Conservation (phyloP, 2,113 vertebrate genomes). For the Acinonyx jubatus region DNA sequence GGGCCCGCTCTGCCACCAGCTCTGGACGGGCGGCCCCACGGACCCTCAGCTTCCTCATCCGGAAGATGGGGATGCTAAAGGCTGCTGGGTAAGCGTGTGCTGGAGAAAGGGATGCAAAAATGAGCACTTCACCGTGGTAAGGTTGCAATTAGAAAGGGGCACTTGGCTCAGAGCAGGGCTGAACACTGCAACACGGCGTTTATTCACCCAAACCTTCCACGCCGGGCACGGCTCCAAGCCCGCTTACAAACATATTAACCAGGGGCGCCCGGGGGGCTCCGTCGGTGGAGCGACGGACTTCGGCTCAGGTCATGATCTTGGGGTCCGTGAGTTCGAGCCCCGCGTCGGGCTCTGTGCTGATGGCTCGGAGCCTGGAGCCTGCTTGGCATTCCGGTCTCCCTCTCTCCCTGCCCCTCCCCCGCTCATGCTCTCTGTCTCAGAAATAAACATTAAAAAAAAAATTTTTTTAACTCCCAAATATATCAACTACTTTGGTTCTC, state of each 20-base stretch:
- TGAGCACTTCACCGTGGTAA: too few relatives aligned
- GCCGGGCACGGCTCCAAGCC: too few relatives aligned
- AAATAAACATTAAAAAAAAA: too few relatives aligned
- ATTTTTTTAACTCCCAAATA: background rate
- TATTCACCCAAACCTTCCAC: background rate
- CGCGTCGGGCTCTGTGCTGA: too few relatives aligned
- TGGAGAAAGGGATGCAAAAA: fast-evolving
- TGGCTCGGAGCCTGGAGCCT: too few relatives aligned
- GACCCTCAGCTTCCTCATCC: background rate
- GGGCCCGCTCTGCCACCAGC: background rate
- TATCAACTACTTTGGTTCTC: fast-evolving
- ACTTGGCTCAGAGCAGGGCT: fast-evolving
- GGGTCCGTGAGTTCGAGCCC: too few relatives aligned
- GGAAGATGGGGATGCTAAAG: background rate
- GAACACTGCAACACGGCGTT: too few relatives aligned
- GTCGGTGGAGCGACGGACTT: too few relatives aligned
- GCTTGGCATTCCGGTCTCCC: too few relatives aligned
- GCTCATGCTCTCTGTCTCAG: too few relatives aligned
- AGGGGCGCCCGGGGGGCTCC: too few relatives aligned
- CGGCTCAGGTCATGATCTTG: fast-evolving
- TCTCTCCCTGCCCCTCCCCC: too few relatives aligned
- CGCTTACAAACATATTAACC: background rate
- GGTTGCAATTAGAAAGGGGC: background rate
- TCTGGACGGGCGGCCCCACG: background rate
- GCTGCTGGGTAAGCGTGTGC: fast-evolving